Evolutionary conservation across 2,797 vertebrate genomes (phyloP).

Genomic region (Naso thynnoides): DNA sequence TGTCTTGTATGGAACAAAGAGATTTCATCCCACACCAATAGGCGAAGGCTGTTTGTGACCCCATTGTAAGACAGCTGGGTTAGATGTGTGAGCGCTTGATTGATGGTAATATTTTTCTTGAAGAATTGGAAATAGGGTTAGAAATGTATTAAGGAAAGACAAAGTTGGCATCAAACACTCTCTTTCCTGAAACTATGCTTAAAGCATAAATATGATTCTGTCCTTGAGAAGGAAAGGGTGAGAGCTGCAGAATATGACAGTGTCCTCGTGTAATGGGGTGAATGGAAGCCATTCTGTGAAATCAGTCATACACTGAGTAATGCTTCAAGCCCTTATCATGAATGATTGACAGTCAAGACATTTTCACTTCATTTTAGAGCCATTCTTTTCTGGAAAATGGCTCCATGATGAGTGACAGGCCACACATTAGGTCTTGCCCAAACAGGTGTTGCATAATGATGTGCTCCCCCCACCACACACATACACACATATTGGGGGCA

Average conservation of each 20-base stretch:
- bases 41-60: constrained; percentile 61
- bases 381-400: constrained; percentile 43
- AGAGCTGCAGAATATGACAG: constrained; percentile 26
- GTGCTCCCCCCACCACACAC: constrained; percentile 46
- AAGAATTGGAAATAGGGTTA: constrained; percentile 66
- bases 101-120: constrained; percentile 70
- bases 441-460: constrained; percentile 74
- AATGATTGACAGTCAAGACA: constrained; percentile 59
- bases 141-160: constrained; percentile 53
- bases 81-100: constrained; percentile 57
- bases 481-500: constrained; percentile 18
- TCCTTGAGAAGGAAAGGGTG: constrained; percentile 59
- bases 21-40: constrained; percentile 66
- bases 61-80: constrained; percentile 42
- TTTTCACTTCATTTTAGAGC: constrained; percentile 62
- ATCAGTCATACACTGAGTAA: constrained; percentile 46
- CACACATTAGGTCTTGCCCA: constrained; percentile 43
- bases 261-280: constrained; percentile 42
- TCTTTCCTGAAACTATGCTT: constrained; percentile 45
- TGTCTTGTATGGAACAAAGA: constrained; percentile 67
- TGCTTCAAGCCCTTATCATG: constrained; percentile 58
- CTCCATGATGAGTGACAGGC: constrained; percentile 65
- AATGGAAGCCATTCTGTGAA: constrained; percentile 45
- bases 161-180: constrained; percentile 55
- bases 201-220: constrained; percentile 70